Evolutionary conservation across 1,140 invertebrate genomes (phyloP).

Genomic region (Drosophila sechellia): DNA sequence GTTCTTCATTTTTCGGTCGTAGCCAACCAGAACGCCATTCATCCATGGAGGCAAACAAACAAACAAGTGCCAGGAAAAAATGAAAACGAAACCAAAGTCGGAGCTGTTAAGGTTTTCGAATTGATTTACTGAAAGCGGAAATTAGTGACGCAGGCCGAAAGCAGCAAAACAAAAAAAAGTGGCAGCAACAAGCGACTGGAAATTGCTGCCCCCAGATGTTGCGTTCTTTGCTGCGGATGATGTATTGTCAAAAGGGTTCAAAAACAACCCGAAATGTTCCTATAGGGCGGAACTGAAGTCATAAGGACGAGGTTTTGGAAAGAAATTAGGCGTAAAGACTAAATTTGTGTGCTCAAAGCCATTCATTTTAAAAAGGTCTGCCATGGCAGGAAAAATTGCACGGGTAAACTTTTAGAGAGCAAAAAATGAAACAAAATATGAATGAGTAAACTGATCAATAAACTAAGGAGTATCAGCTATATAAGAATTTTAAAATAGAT

Average conservation of each 20-base stretch:
- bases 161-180: slow-evolving; percentile 21
- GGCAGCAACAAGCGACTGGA: slow-evolving; percentile 58
- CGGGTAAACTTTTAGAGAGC: slow-evolving; percentile 41
- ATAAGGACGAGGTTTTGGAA: slow-evolving; percentile 20
- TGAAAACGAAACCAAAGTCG: slow-evolving; percentile 37
- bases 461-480: background rate
- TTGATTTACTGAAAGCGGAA: slow-evolving; percentile 81
- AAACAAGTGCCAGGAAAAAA: slow-evolving; percentile 40
- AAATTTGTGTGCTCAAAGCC: slow-evolving; percentile 70
- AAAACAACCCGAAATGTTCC: slow-evolving; percentile 6
- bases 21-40: slow-evolving; percentile 63
- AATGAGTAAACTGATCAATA: background rate
- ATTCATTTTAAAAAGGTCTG: slow-evolving; percentile 75
- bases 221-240: slow-evolving; percentile 75
- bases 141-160: slow-evolving; percentile 70
- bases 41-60: slow-evolving; percentile 46
- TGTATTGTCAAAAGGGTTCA: slow-evolving; percentile 63
- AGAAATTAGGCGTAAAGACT: slow-evolving; percentile 83
- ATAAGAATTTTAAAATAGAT: too few relatives aligned
- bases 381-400: slow-evolving; percentile 69
- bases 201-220: slow-evolving; percentile 76
- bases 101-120: slow-evolving; percentile 67
- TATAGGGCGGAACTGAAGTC: background rate
- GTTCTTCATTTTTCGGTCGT: slow-evolving; percentile 41
- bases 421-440: slow-evolving; percentile 21